Base-by-base conservation (phyloP, 2,113 vertebrate genomes). In the Labeo rohita region DNA sequence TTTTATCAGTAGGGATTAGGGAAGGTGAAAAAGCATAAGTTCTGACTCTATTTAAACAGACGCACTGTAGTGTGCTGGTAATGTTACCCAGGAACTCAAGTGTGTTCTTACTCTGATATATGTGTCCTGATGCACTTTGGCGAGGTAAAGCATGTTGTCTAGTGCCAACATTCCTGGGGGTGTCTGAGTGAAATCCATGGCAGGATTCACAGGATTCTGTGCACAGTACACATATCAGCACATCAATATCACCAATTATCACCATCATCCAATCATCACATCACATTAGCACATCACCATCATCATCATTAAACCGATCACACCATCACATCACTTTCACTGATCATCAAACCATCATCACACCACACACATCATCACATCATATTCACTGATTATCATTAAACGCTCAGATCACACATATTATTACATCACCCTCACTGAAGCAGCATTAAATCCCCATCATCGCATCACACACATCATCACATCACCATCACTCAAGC, bases 61-160 rank as follows among this genome's bases (percentile, higher is more conserved):
- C 39, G 39, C 39, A 39, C 39, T 39, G 39, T 39, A 39, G 39
- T 39, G 39, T 39, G 39, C 39, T 5, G 5, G 39, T 39, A 39
- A 39, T 39, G 39, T 39, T 39, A 39, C 39, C 39, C 39, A 39
- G 39, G 39, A 39, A 39, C 39, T 39, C 39, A 39, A 4, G 21
- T 66, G 39, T 61, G 63, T 73, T 28, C 56, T 92, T 90, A 99
- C 98, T 94, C 98, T 94, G 92, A 99, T 97, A 89, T 99, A 99
- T 23, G 97, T 98, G 87, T 99, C 98, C 93, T 98, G 98, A 86
- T 99, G 97, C 87, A 97, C 93, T 90, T 97, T 98, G 59, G 98
- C 98, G 80, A 99, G 91, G 90, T 99, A 99, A 54, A 99, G 95
- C 98, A 99, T 99, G 93, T 99, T 99, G 93, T 99, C 98, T 90